Percentiles rank a stretch among this genome's conserved stretches.
These are phyloP conservation scores for Iphiclides podalirius DNA, from an alignment of 2,888 invertebrate genomes.

Conservation along the genomic window DNA sequence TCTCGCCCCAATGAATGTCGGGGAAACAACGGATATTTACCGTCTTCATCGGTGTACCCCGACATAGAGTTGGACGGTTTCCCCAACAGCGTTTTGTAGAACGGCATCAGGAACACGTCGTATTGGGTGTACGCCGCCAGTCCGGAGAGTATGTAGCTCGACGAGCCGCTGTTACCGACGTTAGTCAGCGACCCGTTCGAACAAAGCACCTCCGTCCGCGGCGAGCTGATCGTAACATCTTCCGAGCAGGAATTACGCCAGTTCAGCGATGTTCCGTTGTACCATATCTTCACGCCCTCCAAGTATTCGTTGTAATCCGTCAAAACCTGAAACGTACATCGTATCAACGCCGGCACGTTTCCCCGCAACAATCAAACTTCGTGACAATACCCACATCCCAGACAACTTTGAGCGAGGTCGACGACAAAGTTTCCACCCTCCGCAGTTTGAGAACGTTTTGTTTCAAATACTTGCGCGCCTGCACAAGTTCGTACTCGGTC, in stretches of 20 bases:
- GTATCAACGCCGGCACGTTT: background rate
- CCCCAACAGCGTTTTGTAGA: constrained; percentile 92
- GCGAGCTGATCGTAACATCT: constrained; percentile 49
- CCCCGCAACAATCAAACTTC: background rate
- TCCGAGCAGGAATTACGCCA: constrained; percentile 65
- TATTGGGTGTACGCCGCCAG: constrained; percentile 92
- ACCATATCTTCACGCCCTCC: constrained; percentile 85
- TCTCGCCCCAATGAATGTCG: constrained; percentile 28
- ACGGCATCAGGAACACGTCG: constrained; percentile 95
- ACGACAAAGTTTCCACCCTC: constrained; percentile 83
- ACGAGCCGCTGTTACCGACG: constrained; percentile 84
- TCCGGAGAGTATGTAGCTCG: constrained; percentile 86
- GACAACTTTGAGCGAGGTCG: constrained; percentile 88
- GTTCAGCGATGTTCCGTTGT: constrained; percentile 69
- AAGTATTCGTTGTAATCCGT: constrained; percentile 79
- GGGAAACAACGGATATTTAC: constrained; percentile 63
- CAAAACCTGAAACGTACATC: constrained; percentile 55
- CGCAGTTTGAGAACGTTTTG: constrained; percentile 89
- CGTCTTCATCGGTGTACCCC: constrained; percentile 92
- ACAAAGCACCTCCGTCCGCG: constrained; percentile 53
- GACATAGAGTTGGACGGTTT: constrained; percentile 95
- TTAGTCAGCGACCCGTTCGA: constrained; percentile 84
- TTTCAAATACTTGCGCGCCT: constrained; percentile 88
- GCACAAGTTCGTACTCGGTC: constrained; percentile 87
- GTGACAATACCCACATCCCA: constrained; percentile 85